Evolutionary conservation across 2,888 invertebrate genomes (phyloP), one percentile per base, ranked within the genome.

Genomic region (Sphaerophoria taeniata): DNA sequence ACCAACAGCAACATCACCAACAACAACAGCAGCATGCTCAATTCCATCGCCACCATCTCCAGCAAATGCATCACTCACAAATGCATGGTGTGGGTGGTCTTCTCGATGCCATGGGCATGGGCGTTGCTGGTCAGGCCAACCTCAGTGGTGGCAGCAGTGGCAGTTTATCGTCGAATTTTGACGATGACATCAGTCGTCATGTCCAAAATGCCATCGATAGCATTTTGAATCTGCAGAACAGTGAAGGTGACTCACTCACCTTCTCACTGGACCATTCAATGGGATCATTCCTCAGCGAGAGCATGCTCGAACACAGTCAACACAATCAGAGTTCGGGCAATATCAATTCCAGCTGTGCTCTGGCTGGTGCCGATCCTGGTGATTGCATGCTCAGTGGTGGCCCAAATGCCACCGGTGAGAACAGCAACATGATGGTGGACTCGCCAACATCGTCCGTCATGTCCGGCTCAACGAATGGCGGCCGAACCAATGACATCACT

Each of bases 131-230:
- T 2, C 79, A 85, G 56, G 85, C 85, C 11, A 88, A 88, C 76
- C 67, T 88, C 4, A 88, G 88, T 49, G 89, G 87, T 2, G 84
- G 86, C 24, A 87, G 87, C 43, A 87, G 85, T 60, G 87, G 88
- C n/a, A 88, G 87, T 60, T 78, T 90, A 65, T 83, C 89, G 43
- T 87, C 88, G 77, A 92, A 92, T 80, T 92, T 91, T 73, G 94
- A 94, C 88, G 95, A 95, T 88, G 95, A 95, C 88, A 95, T 95
- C 80, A 95, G 95, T 87, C 95, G 95, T 39, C 96, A 96, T 91
- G 96, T 96, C 84, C 96, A 96, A 91, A 95, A 95, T 89, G 96
- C 96, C 87, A 96, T 96, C 88, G 96, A 96, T 90, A 95, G 95
- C 89, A 96, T 96, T 89, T 92, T 96, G 85, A 96, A 96, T 91